Percentiles rank a stretch among this genome's conserved stretches.
Evolutionary conservation across 2,797 vertebrate species (phyloP).

Genomic region (Coccyzus lansbergi): DNA sequence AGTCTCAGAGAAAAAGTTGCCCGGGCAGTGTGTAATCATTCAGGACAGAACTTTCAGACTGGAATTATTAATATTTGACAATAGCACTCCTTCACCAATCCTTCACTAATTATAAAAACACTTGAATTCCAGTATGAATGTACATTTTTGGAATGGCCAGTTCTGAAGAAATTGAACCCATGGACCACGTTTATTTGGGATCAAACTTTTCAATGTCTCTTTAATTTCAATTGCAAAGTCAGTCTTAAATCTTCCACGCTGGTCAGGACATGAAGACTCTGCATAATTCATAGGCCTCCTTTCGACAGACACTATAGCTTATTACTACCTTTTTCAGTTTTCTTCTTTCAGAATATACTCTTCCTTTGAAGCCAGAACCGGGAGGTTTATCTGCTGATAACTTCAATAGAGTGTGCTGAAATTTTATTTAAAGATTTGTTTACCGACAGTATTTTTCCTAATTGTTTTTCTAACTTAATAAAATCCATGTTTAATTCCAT

Average conservation of each 20-base stretch:
- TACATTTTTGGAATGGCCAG: background rate
- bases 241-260: background rate
- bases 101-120: background rate
- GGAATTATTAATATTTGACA: background rate
- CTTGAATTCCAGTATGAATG: background rate
- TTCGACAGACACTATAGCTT: background rate
- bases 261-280: background rate
- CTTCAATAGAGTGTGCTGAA: background rate
- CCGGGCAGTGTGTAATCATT: background rate
- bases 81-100: background rate
- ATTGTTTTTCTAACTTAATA: background rate
- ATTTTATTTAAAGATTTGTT: background rate
- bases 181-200: background rate
- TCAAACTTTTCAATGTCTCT: background rate
- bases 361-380: background rate
- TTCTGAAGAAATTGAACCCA: background rate
- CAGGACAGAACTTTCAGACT: background rate
- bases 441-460: constrained; percentile 14
- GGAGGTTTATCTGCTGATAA: background rate
- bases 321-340: background rate
- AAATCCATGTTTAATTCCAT: background rate
- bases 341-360: background rate
- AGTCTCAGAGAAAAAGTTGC: background rate
- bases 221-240: background rate
- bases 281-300: background rate